Evolutionary conservation across 2,113 vertebrate species (phyloP).

Genomic region (Brachyhypopomus gauderio): DNA sequence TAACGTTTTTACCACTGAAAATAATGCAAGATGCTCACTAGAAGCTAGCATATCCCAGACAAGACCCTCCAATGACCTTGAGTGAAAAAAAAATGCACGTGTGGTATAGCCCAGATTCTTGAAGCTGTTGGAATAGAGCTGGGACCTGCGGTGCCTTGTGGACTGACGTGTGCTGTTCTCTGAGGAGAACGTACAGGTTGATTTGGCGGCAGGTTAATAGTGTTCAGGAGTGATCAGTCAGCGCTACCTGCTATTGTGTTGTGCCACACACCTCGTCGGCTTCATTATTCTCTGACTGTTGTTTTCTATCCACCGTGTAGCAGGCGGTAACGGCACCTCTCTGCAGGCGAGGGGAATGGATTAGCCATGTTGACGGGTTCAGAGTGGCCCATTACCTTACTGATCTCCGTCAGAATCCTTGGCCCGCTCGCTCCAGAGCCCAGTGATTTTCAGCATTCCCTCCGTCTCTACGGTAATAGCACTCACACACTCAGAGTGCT

Average conservation of each 20-base stretch:
- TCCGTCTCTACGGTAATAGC: conserved; percentile 29
- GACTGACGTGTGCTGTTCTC: not conserved
- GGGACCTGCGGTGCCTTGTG: not conserved
- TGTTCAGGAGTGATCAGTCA: conserved; percentile 51
- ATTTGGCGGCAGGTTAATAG: conserved; percentile 49
- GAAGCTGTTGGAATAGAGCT: not conserved
- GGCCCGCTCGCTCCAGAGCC: conserved; percentile 21
- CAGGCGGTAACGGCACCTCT: conserved; percentile 47
- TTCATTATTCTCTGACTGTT: conserved; percentile 54
- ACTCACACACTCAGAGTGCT: conserved; percentile 21
- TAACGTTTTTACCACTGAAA: conserved; percentile 12
- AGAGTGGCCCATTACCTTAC: conserved; percentile 51
- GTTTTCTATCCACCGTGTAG: conserved; percentile 43
- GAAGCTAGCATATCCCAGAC: not conserved
- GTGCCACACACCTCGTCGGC: conserved; percentile 41
- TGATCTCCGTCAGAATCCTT: conserved; percentile 43
- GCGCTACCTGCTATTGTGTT: conserved; percentile 46
- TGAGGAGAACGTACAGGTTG: conserved; percentile 13
- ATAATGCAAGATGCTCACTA: conserved; percentile 39
- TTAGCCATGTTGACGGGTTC: conserved; percentile 54
- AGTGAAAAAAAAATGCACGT: not conserved
- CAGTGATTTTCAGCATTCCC: conserved; percentile 23
- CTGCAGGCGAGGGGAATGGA: conserved; percentile 48
- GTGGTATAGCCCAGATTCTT: not conserved
- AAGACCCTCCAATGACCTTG: not conserved